Evolutionary conservation across 2,797 vertebrate species (phyloP).

Genomic region (Peromyscus aztecus): DNA sequence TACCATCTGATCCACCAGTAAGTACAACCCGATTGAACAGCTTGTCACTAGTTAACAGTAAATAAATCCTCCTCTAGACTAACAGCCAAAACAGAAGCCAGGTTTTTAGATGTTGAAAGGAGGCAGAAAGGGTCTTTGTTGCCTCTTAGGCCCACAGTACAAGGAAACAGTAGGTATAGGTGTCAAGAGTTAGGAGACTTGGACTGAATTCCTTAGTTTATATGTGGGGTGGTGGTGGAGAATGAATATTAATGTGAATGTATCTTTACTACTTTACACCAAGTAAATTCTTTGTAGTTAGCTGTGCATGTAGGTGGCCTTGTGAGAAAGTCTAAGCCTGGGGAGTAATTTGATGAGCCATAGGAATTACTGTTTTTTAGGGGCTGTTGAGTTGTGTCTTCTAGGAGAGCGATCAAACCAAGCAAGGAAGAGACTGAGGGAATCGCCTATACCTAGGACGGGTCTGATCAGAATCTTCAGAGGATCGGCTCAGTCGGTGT

Average conservation of each 20-base stretch:
- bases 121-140: neutral
- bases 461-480: neutral
- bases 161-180: neutral
- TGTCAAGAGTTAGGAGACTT: neutral
- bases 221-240: neutral
- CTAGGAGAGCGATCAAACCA: slow-evolving; percentile 24
- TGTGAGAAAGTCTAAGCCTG: neutral
- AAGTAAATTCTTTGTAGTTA: neutral
- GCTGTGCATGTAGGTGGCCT: neutral
- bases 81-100: slow-evolving; percentile 74
- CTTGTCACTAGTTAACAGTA: slow-evolving; percentile 18
- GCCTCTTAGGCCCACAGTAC: neutral
- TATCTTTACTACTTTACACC: neutral
- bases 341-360: neutral
- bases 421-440: neutral
- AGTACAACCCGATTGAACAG: slow-evolving; percentile 1
- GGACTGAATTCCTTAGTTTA: neutral
- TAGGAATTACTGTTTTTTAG: neutral
- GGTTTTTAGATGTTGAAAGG: slow-evolving; percentile 34
- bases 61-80: slow-evolving; percentile 70
- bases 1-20: neutral
- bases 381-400: neutral
- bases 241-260: neutral
- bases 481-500: too few species aligned
- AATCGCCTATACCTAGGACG: neutral